Evolutionary conservation across 2,113 vertebrate species (phyloP).

Genomic region (Grantiella picta): DNA sequence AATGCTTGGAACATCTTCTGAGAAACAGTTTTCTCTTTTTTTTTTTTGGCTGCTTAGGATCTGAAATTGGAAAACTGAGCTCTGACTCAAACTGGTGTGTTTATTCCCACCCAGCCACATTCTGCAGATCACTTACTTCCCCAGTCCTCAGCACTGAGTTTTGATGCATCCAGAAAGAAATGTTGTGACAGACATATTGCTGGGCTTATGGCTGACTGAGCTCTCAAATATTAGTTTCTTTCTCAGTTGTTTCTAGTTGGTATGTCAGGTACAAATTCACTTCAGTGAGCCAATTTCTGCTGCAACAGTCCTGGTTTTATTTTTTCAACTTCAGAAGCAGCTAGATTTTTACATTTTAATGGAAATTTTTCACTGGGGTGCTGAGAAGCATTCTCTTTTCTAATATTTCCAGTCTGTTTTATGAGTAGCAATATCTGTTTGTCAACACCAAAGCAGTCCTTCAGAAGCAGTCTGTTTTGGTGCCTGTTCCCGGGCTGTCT

Average conservation of each 20-base stretch:
- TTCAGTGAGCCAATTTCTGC: not conserved
- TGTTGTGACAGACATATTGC: not conserved
- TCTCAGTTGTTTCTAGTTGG: not conserved
- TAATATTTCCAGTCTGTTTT: not conserved
- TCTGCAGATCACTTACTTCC: not conserved
- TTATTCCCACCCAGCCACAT: not conserved
- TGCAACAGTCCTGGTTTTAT: not conserved
- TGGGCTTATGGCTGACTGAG: not conserved
- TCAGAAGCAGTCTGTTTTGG: not conserved
- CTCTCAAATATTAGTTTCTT: not conserved
- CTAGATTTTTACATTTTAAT: not conserved
- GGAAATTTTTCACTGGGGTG: not conserved
- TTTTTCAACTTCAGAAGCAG: not conserved
- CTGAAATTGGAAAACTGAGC: not conserved
- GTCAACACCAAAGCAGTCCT: not conserved
- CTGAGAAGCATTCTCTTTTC: not conserved
- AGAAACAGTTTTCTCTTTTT: not conserved
- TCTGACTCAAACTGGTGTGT: not conserved
- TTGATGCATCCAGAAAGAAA: not conserved
- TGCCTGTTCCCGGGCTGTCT: not conserved
- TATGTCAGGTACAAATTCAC: not conserved
- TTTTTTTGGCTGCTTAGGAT: not conserved
- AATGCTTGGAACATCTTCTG: not conserved
- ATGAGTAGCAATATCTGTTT: not conserved
- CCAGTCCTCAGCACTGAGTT: not conserved